phyloP scores from a whole-genome alignment of 2,797 vertebrate genomes.

The Ciconia nigra region DNA sequence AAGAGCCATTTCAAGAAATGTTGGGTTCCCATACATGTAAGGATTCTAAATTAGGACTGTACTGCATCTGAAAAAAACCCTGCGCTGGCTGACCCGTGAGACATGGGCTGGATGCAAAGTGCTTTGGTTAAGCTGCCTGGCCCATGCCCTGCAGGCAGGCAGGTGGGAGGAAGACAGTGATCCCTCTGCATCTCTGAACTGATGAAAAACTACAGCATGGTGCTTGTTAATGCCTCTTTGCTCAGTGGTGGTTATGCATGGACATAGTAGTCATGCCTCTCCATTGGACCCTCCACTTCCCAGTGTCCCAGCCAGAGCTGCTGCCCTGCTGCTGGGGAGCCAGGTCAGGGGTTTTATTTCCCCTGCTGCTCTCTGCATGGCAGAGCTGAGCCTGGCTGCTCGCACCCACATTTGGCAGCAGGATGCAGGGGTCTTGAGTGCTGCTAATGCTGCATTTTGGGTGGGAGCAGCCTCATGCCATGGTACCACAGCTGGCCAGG shows the following conservation, averaged over 20 bases:
- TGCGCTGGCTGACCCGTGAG: not conserved
- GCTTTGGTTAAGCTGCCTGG: not conserved
- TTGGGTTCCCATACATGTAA: not conserved
- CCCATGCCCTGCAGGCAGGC: not conserved
- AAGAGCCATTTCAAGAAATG: not conserved
- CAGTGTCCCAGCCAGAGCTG: not conserved
- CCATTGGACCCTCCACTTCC: not conserved
- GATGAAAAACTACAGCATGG: not conserved
- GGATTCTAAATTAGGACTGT: not conserved
- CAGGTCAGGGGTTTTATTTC: not conserved
- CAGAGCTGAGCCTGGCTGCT: not conserved
- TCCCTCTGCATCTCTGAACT: not conserved
- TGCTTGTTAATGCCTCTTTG: not conserved
- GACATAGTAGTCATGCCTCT: not conserved
- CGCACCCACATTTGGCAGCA: fast-evolving
- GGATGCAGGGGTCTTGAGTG: not conserved
- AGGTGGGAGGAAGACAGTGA: not conserved
- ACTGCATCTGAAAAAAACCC: not conserved
- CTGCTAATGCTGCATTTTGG: not conserved
- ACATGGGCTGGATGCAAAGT: not conserved
- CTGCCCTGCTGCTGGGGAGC: not conserved
- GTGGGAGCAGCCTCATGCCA: no score
- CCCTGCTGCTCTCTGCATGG: not conserved
- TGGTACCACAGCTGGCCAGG: not conserved
- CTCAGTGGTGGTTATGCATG: not conserved